Evolutionary conservation across 2,113 vertebrate genomes (phyloP).

Genomic region (Nematolebias whitei): DNA sequence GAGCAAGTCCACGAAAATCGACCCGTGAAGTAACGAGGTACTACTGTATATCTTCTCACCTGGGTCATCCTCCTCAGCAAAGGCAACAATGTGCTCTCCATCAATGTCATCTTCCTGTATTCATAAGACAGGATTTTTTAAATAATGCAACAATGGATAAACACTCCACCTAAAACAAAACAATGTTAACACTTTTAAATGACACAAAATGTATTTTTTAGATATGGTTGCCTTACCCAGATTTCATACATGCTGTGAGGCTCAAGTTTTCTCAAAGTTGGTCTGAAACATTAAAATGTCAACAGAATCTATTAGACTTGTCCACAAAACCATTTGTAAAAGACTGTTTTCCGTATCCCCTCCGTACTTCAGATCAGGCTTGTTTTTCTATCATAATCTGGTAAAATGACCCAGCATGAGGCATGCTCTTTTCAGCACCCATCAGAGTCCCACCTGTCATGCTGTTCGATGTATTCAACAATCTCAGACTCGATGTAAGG

Average conservation of each 20-base stretch:
- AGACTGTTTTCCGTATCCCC: not conserved
- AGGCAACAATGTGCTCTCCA: conserved; percentile 93
- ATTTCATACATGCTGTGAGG: conserved; percentile 93
- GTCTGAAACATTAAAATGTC: conserved; percentile 70
- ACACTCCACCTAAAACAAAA: too few species aligned
- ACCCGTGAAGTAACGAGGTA: too few species aligned
- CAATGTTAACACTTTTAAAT: too few species aligned
- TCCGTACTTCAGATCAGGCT: not conserved
- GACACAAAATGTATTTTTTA: not conserved
- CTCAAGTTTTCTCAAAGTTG: conserved; percentile 89
- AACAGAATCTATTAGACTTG: not conserved
- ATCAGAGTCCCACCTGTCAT: conserved; percentile 80
- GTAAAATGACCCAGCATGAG: too few species aligned
- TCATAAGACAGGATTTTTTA: not conserved
- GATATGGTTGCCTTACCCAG: conserved; percentile 82
- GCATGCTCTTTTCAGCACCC: not conserved
- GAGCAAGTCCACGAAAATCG: too few species aligned
- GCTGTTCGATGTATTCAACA: conserved; percentile 84
- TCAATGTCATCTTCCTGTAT: conserved; percentile 88
- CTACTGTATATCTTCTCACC: too few species aligned
- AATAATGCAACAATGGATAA: not conserved
- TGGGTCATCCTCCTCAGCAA: conserved; percentile 90
- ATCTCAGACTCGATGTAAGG: conserved; percentile 88
- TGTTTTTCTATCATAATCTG: not conserved
- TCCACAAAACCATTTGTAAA: not conserved